Percentiles rank a stretch among this genome's conserved stretches.
phyloP scores from a whole-genome alignment of 1,140 invertebrate species.

The Drosophila kohkoa region DNA sequence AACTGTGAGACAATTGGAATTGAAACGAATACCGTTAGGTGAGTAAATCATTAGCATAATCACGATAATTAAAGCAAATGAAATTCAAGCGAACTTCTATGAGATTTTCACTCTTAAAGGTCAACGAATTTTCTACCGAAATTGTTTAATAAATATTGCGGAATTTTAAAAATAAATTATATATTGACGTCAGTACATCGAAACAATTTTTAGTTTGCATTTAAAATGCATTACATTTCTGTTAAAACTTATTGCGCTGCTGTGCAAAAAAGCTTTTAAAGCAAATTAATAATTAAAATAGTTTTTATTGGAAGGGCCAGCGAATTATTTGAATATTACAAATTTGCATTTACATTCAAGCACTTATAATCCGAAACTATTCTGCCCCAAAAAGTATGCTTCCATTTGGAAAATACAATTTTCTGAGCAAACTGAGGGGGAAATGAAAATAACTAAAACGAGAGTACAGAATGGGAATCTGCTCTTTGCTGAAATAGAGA shows the following conservation, averaged over 20 bases:
- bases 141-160: not conserved
- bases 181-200: too few relatives aligned
- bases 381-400: not conserved
- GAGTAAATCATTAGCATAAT: not conserved
- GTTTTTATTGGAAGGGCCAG: not conserved
- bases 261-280: not conserved
- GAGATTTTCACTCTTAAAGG: not conserved
- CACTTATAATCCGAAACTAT: not conserved
- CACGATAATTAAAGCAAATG: too few relatives aligned
- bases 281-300: not conserved
- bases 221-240: not conserved
- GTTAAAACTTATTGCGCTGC: too few relatives aligned
- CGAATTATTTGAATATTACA: not conserved
- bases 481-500: not conserved
- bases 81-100: not conserved
- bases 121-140: too few relatives aligned
- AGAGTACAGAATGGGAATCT: not conserved
- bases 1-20: conserved; percentile 19
- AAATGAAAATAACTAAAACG: not conserved
- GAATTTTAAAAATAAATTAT: not conserved
- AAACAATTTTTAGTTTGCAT: not conserved
- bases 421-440: not conserved
- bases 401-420: not conserved
- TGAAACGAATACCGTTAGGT: not conserved
- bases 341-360: not conserved